Conservation (phyloP, 2,888 invertebrate species). For the Lucinisca nassula region DNA sequence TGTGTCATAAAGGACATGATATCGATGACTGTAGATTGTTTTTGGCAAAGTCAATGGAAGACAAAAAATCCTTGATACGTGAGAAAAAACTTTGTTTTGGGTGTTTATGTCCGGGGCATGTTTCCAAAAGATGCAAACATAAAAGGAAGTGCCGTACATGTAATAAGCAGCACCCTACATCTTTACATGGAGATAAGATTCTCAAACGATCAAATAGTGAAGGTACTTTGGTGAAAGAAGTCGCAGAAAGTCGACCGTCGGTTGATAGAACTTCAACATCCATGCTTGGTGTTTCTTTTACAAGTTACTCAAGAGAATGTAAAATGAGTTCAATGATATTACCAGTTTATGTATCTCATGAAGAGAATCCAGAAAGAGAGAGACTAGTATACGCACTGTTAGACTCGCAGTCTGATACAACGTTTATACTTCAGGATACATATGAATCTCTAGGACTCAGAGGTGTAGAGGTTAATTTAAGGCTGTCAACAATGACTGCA, state of each 20-base stretch:
- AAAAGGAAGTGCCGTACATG: constrained; percentile 48
- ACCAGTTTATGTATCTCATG: constrained; percentile 62
- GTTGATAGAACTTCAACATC: no score
- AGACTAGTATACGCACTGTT: constrained; percentile 68
- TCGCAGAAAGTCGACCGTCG: no score
- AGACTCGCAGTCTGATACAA: constrained; percentile 70
- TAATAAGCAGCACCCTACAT: constrained; percentile 41
- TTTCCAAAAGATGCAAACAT: constrained; percentile 35
- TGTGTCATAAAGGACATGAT: constrained; percentile 46
- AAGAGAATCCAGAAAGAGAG: constrained; percentile 57
- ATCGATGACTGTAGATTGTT: constrained; percentile 41
- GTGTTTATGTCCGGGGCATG: constrained; percentile 39
- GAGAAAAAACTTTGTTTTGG: constrained; percentile 50
- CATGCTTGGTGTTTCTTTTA: not conserved
- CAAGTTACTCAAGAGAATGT: not conserved
- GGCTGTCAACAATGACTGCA: constrained; percentile 60
- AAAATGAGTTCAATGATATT: constrained; percentile 40
- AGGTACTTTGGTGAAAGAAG: not conserved
- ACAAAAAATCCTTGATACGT: constrained; percentile 47
- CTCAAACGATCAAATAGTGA: not conserved
- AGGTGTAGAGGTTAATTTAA: constrained; percentile 34
- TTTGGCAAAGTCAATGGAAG: constrained; percentile 20
- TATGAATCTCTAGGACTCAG: constrained; percentile 38
- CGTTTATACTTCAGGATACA: constrained; percentile 55
- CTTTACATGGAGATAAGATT: constrained; percentile 48